Conservation (phyloP, 2,797 vertebrate genomes). For the Florisuga fusca region DNA sequence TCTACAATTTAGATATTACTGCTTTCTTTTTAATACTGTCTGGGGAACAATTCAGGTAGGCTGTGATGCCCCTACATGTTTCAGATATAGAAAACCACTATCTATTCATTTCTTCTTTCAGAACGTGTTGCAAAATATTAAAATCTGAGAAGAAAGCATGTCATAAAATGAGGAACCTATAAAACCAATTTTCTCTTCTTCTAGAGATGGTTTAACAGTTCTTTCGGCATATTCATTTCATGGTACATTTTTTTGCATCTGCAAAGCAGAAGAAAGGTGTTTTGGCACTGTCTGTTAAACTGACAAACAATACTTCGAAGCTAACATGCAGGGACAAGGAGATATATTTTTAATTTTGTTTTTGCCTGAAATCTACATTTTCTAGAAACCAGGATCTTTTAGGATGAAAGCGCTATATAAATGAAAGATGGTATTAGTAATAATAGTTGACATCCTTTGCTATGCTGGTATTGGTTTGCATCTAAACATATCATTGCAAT, state of each 20-base stretch:
- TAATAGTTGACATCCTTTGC: conserved; percentile 55
- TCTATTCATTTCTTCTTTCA: conserved; percentile 65
- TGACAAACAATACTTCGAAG: conserved; percentile 60
- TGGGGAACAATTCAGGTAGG: conserved; percentile 69
- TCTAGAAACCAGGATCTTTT: conserved; percentile 59
- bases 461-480: conserved; percentile 22
- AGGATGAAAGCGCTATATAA: conserved; percentile 62
- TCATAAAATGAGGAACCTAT: conserved; percentile 66
- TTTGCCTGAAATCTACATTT: conserved; percentile 65
- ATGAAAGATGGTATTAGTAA: conserved; percentile 67
- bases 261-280: conserved; percentile 45
- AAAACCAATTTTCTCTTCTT: conserved; percentile 68
- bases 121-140: conserved; percentile 67
- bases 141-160: conserved; percentile 61
- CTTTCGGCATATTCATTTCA: conserved; percentile 58
- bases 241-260: conserved; percentile 53
- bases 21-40: conserved; percentile 67
- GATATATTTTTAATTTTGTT: conserved; percentile 71
- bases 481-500: conserved; percentile 22
- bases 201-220: conserved; percentile 65
- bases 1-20: conserved; percentile 66
- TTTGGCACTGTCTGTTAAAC: conserved; percentile 55
- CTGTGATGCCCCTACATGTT: conserved; percentile 61
- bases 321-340: conserved; percentile 51
- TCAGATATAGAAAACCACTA: conserved; percentile 64